Conservation (phyloP, 2,113 vertebrate genomes). For the Ophiodon elongatus region DNA sequence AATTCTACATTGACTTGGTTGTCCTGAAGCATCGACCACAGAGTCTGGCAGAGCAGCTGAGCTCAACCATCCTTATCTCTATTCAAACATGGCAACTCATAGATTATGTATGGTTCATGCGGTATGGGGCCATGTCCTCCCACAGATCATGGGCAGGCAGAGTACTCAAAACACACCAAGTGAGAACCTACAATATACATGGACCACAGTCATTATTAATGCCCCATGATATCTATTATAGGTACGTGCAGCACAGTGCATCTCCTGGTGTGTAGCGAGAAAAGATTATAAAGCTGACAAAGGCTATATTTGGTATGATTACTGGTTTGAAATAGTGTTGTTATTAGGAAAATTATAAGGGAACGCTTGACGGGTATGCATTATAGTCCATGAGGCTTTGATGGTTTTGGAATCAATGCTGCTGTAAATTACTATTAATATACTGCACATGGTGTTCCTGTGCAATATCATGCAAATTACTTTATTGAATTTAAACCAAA, state of each 20-base stretch:
- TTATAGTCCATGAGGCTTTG: slow-evolving; percentile 14
- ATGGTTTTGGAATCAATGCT: slow-evolving; percentile 15
- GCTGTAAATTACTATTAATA: slow-evolving; percentile 16
- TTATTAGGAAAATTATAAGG: slow-evolving; percentile 10
- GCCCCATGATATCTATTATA: slow-evolving; percentile 30
- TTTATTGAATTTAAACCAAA: slow-evolving; percentile 10
- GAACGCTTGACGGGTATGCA: slow-evolving; percentile 7
- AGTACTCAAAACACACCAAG: slow-evolving; percentile 24
- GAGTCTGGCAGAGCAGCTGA: slow-evolving; percentile 28
- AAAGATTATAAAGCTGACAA: slow-evolving; percentile 4
- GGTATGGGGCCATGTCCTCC: slow-evolving; percentile 41
- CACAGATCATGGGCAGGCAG: slow-evolving; percentile 52
- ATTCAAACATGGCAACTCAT: slow-evolving; percentile 63
- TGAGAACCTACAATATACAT: slow-evolving; percentile 50
- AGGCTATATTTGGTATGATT: slow-evolving; percentile 16
- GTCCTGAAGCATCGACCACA: slow-evolving; percentile 29
- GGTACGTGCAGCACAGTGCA: slow-evolving; percentile 9
- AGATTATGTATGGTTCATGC: slow-evolving; percentile 72
- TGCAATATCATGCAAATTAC: neutral
- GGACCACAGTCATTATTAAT: slow-evolving; percentile 59
- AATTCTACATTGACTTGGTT: slow-evolving; percentile 26
- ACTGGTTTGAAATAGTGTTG: neutral
- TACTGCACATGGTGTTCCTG: neutral
- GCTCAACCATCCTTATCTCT: slow-evolving; percentile 48
- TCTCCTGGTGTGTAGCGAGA: slow-evolving; percentile 17